phyloP scores from a whole-genome alignment of 2,797 vertebrate species.

The Darevskia nairensis region DNA sequence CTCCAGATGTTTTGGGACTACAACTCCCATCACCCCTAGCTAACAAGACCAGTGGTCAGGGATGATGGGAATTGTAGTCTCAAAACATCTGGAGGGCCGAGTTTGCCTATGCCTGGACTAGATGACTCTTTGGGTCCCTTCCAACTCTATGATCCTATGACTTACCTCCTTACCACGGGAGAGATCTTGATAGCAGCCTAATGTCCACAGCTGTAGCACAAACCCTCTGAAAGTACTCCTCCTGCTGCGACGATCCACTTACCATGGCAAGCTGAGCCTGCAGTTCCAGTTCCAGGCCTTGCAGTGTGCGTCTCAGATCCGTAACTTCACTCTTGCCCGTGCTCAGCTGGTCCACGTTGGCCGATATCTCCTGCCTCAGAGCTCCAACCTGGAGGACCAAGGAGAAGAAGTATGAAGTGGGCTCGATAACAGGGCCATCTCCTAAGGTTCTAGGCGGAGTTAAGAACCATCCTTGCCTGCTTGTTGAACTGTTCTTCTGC shows the following conservation, averaged over 20 bases:
- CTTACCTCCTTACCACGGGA: too few species aligned
- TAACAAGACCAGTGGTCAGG: too few species aligned
- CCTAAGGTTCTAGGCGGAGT: fast-evolving
- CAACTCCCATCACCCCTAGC: too few species aligned
- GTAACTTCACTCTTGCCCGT: slow-evolving; percentile 68
- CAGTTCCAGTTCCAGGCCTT: slow-evolving; percentile 75
- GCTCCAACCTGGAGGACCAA: slow-evolving; percentile 54
- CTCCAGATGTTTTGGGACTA: too few species aligned
- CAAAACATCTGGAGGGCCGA: too few species aligned
- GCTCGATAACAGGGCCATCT: not conserved
- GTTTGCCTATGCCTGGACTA: too few species aligned
- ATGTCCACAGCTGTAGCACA: not conserved
- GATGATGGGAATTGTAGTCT: too few species aligned
- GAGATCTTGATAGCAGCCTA: not conserved
- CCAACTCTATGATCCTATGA: too few species aligned
- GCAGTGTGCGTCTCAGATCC: slow-evolving; percentile 70
- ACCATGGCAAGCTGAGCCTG: slow-evolving; percentile 76
- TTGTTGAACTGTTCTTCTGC: slow-evolving; percentile 67
- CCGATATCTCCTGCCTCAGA: slow-evolving; percentile 68
- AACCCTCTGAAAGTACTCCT: not conserved
- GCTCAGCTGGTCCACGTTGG: slow-evolving; percentile 56
- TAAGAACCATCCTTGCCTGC: slow-evolving; percentile 41
- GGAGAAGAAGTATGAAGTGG: not conserved
- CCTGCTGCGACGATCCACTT: not conserved
- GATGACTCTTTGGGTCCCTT: too few species aligned